Evolutionary conservation across 2,888 invertebrate species (phyloP).

Genomic region (Synergus laeviventris): DNA sequence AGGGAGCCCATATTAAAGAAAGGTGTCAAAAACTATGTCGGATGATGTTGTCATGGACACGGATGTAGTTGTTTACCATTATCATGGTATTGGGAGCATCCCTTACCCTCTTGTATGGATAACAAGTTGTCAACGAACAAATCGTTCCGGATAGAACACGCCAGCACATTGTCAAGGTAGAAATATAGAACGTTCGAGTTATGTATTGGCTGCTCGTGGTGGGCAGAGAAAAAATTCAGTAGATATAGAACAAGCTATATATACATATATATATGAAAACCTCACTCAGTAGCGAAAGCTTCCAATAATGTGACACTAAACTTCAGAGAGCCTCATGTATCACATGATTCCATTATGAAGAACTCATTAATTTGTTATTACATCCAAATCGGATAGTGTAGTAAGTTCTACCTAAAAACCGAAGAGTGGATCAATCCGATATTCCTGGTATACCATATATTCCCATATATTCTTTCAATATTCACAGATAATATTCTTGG

Average conservation of each 20-base stretch:
- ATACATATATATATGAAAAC: too few relatives aligned
- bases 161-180: slow-evolving; percentile 35
- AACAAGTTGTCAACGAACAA: slow-evolving; percentile 37
- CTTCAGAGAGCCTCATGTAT: too few relatives aligned
- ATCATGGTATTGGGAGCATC: not conserved
- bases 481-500: too few relatives aligned
- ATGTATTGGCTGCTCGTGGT: slow-evolving; percentile 5
- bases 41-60: slow-evolving; percentile 19
- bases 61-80: slow-evolving; percentile 26
- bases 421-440: too few relatives aligned
- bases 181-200: slow-evolving; percentile 23
- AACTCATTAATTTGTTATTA: too few relatives aligned
- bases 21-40: not conserved
- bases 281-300: slow-evolving; percentile 6
- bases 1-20: not conserved
- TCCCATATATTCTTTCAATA: too few relatives aligned
- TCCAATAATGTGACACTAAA: too few relatives aligned
- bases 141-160: slow-evolving; percentile 37
- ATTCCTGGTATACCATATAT: too few relatives aligned
- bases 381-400: too few relatives aligned
- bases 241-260: slow-evolving; percentile 29
- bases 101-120: slow-evolving; percentile 13
- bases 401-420: too few relatives aligned
- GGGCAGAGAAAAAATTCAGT: not conserved
- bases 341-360: too few relatives aligned